A percentile compares a stretch with the other conserved stretches of the same genome.
Evolutionary conservation across 2,113 vertebrate species (phyloP).

Genomic region (Salvator merianae): DNA sequence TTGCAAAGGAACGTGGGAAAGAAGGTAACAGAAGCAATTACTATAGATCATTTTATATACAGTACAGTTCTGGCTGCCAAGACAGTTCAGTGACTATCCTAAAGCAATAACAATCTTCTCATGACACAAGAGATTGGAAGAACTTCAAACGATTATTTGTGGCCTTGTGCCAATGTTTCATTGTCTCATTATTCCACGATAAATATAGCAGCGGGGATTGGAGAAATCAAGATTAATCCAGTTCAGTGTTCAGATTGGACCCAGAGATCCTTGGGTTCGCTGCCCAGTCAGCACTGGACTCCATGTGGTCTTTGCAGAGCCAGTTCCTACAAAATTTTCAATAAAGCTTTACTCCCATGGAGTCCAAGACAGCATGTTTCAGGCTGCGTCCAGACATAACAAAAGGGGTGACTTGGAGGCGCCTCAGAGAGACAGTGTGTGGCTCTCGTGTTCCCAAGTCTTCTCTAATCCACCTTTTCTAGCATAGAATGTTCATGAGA

Average conservation of each 20-base stretch:
- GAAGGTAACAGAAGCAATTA: conserved; percentile 13
- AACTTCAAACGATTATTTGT: conserved; percentile 15
- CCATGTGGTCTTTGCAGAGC: neutral
- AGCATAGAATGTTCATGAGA: too few relatives aligned
- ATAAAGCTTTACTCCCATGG: too few relatives aligned
- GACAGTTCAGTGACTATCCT: conserved; percentile 19
- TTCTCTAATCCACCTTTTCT: too few relatives aligned
- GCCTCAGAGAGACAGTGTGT: too few relatives aligned
- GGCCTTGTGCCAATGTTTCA: conserved; percentile 14
- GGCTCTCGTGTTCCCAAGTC: too few relatives aligned
- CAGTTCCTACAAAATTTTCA: too few relatives aligned
- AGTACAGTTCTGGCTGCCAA: conserved; percentile 6
- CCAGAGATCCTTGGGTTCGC: neutral
- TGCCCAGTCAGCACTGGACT: neutral
- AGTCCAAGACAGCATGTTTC: too few relatives aligned
- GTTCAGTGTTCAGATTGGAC: neutral
- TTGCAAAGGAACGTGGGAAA: conserved; percentile 9
- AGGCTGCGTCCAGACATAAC: too few relatives aligned
- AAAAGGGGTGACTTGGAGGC: too few relatives aligned
- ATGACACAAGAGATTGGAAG: conserved; percentile 26
- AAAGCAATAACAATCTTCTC: conserved; percentile 23
- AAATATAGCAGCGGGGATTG: neutral
- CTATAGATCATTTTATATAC: conserved; percentile 17
- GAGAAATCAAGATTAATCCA: neutral
- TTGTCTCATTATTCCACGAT: conserved; percentile 8